Conservation (phyloP, 37 sponge, comb jelly and placozoan genomes). For the Spongilla lacustris region DNA sequence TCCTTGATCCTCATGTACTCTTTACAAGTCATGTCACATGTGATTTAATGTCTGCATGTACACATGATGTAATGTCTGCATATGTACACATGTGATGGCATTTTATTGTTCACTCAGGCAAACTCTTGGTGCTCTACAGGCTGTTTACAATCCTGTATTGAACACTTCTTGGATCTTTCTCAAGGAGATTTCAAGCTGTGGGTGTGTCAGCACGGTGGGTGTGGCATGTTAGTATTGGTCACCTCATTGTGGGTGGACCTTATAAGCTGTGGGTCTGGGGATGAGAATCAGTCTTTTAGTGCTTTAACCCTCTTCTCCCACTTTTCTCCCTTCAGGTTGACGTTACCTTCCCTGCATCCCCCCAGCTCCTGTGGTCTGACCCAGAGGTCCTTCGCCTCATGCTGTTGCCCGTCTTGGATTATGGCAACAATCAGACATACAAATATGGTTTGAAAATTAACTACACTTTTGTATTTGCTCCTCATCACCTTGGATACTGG, state of each 20-base stretch:
- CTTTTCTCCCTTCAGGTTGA: constrained; percentile 48
- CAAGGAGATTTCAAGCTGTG: constrained; percentile 88
- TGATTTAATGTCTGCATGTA: too few relatives aligned
- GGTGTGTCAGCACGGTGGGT: constrained; percentile 78
- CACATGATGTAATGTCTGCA: too few relatives aligned
- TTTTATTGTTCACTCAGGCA: constrained; percentile 31
- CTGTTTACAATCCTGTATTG: constrained; percentile 63
- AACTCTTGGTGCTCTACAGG: constrained; percentile 55
- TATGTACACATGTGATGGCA: too few relatives aligned
- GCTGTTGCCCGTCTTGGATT: constrained; percentile 69
- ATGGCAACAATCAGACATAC: constrained; percentile 69
- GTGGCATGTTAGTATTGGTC: too few relatives aligned
- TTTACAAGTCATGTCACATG: too few relatives aligned
- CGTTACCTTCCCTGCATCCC: constrained; percentile 80
- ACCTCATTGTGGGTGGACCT: too few relatives aligned
- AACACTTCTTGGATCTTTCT: constrained; percentile 71
- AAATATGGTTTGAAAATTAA: constrained; percentile 62
- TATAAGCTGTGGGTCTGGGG: background rate
- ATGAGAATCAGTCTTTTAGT: background rate
- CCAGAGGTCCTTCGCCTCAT: constrained; percentile 19
- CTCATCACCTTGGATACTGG: constrained; percentile 85
- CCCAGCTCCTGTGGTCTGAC: constrained; percentile 44
- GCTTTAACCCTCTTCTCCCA: background rate
- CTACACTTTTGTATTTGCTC: constrained; percentile 75
- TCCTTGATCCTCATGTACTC: too few relatives aligned